Conservation (phyloP, 2,888 invertebrate genomes). For the Drepanosiphum platanoidis region DNA sequence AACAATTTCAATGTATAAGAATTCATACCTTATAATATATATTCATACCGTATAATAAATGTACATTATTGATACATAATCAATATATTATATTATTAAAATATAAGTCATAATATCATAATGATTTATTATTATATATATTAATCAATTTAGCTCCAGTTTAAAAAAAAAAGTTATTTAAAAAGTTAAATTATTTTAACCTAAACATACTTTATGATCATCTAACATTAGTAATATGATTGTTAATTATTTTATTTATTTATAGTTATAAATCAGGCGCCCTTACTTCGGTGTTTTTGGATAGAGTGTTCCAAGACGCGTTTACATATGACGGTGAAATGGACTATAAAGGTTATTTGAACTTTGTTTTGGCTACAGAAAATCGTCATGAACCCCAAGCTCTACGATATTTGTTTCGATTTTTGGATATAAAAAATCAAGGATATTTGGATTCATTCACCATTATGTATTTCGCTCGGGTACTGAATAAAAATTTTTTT, state of each 20-base stretch:
- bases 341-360: constrained; percentile 97
- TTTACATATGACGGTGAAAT: constrained; percentile 93
- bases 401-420: constrained; percentile 88
- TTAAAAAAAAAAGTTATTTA: no score
- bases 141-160: no score
- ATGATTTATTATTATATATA: no score
- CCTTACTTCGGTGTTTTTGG: constrained; percentile 88
- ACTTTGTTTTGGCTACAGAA: constrained; percentile 92
- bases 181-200: no score
- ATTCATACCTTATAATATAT: no score
- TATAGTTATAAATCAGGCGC: constrained; percentile 88
- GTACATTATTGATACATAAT: no score
- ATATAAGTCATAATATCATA: no score
- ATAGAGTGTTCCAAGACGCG: constrained; percentile 94
- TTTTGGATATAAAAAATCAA: constrained; percentile 87
- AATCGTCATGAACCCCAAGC: constrained; percentile 92
- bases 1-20: no score
- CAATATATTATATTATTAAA: no score
- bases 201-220: no score
- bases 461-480: constrained; percentile 91
- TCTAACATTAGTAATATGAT: neutral
- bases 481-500: constrained; percentile 67
- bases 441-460: constrained; percentile 91
- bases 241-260: neutral
- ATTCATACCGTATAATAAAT: no score